Conservation (phyloP, 2,113 vertebrate species). For the Silurus asotus region DNA sequence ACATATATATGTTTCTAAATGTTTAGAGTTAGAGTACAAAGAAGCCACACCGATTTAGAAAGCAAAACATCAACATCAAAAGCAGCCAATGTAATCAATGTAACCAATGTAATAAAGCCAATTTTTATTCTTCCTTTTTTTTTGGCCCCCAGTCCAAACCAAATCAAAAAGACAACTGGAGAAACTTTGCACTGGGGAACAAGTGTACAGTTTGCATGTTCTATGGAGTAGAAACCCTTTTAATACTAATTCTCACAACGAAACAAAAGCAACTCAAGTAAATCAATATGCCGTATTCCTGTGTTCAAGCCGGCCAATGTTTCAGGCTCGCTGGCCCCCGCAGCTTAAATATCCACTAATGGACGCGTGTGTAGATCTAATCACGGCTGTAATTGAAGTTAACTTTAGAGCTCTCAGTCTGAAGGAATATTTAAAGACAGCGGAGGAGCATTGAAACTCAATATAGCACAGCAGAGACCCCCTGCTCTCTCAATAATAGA, state of each 20-base stretch:
- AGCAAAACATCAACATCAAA: background rate
- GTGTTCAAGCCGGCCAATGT: conserved; percentile 55
- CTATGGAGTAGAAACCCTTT: conserved; percentile 42
- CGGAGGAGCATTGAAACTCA: conserved; percentile 71
- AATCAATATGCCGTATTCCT: conserved; percentile 65
- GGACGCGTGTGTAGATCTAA: conserved; percentile 76
- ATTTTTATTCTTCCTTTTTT: background rate
- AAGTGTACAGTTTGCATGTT: conserved; percentile 46
- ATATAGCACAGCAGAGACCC: conserved; percentile 69
- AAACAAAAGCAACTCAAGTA: conserved; percentile 40
- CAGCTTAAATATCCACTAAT: conserved; percentile 80
- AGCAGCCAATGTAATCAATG: background rate
- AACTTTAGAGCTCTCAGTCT: conserved; percentile 79
- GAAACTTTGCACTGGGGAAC: conserved; percentile 36
- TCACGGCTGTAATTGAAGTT: conserved; percentile 77
- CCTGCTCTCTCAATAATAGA: conserved; percentile 74
- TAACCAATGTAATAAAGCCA: background rate
- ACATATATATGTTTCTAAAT: background rate
- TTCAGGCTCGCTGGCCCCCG: conserved; percentile 49
- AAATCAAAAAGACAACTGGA: conserved; percentile 2
- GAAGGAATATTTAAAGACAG: conserved; percentile 77
- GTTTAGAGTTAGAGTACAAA: conserved; percentile 21
- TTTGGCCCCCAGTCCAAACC: background rate
- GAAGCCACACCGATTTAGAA: background rate
- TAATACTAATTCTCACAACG: conserved; percentile 34